Base-by-base conservation (phyloP, 2,113 vertebrate genomes). In the Equus przewalskii region DNA sequence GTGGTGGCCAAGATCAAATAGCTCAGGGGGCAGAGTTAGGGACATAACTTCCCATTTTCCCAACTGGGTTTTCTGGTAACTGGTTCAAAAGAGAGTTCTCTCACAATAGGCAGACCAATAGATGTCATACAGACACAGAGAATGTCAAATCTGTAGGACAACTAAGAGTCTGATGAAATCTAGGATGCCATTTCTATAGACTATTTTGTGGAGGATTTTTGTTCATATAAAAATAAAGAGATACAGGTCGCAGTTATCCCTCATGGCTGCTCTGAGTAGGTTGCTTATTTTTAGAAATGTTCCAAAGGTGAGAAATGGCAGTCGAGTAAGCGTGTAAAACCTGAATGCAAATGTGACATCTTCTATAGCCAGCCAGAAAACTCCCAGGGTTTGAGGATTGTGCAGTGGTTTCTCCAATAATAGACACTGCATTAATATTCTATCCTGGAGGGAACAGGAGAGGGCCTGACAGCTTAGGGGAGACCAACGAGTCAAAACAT, bases 261-360 rank as follows among this genome's bases (percentile, higher is more conserved):
- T 93, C 49, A 51, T 15, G 30, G 79, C 62, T 87, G 21, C 7
- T 87, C 72, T 91, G 46, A 91, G 6, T 51, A 69, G 30, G 6
- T 30, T 89, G 79, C 41, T 91, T 91, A 89, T 22, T 95, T 94
- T 70, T 64, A 94, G 46, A 86, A 95, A 87, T 46, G 62, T 75
- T 89, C 18, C 36, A 65, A 89, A 86, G 70, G 54, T 93, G 10
- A 87, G 84, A 87, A 36, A 80, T n/a, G 24, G 24, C 76, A 94
- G 58, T 81, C 18, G 36, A 97, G 41, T 58, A 76, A 94, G 72
- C 0, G 1, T 86, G 65, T 70, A 83, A 94, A 95, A 85, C 65
- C 54, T 76, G 72, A 92, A 92, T 85, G 78, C 49, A 95, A 95
- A 92, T 84, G 78, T 75, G 56, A 94, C 21, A 83, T 83, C 92